Evolutionary conservation across 2,888 invertebrate species (phyloP).

Genomic region (Calliphora vomitoria): DNA sequence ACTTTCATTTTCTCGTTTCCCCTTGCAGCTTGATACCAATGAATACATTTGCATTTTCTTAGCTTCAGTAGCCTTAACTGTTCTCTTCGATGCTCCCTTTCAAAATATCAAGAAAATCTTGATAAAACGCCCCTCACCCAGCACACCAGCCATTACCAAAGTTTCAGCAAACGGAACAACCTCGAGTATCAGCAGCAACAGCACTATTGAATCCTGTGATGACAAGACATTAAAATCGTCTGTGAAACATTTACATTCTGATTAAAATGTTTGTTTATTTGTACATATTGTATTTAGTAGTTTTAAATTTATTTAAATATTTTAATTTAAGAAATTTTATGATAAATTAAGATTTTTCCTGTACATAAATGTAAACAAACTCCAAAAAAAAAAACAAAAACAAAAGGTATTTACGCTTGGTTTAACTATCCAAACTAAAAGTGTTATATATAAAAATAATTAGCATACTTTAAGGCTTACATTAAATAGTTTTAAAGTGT

Average conservation of each 20-base stretch:
- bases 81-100: constrained; percentile 89
- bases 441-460: background rate
- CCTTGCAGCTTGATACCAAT: constrained; percentile 86
- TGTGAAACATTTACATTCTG: constrained; percentile 77
- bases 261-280: constrained; percentile 74
- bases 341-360: constrained; percentile 37
- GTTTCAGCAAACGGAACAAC: constrained; percentile 1
- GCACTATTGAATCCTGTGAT: constrained; percentile 47
- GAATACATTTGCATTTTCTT: constrained; percentile 86
- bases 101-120: constrained; percentile 88
- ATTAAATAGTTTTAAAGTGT: background rate
- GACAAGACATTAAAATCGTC: constrained; percentile 34
- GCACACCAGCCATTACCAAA: constrained; percentile 48
- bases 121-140: constrained; percentile 78
- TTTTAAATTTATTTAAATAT: constrained; percentile 65
- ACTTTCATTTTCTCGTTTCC: constrained; percentile 31
- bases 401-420: background rate
- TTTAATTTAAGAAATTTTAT: constrained; percentile 45
- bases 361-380: constrained; percentile 48
- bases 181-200: background rate
- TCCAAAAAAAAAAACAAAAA: constrained; percentile 4
- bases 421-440: no score
- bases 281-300: constrained; percentile 68
- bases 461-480: constrained; percentile 11
- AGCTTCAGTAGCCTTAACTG: constrained; percentile 86